Evolutionary conservation across 2,888 invertebrate species (phyloP).

Genomic region (Copidosoma aretas): DNA sequence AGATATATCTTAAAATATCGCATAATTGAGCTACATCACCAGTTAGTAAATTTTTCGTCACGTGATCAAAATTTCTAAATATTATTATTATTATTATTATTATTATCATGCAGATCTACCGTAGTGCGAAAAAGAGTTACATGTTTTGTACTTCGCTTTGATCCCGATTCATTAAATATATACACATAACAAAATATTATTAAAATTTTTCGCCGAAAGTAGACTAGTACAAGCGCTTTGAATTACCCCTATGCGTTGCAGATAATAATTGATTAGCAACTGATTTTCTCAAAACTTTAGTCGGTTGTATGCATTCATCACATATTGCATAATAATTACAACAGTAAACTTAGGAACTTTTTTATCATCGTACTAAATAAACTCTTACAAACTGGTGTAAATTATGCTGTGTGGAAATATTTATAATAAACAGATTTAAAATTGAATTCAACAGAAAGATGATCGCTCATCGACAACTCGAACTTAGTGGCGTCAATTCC

Average conservation of each 20-base stretch:
- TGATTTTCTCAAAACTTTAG: constrained; percentile 3
- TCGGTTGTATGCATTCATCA: not conserved
- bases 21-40: constrained; percentile 25
- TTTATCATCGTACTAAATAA: not conserved
- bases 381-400: not conserved
- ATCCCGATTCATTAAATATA: constrained; percentile 22
- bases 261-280: not conserved
- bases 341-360: constrained; percentile 31
- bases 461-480: constrained; percentile 28
- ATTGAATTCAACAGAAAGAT: constrained; percentile 29
- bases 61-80: constrained; percentile 27
- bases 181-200: constrained; percentile 16
- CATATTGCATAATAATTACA: not conserved
- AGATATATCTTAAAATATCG: constrained; percentile 38
- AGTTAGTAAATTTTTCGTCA: constrained; percentile 20
- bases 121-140: constrained; percentile 36
- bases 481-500: constrained; percentile 37
- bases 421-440: constrained; percentile 2
- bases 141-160: constrained; percentile 30
- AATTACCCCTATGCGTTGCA: not conserved
- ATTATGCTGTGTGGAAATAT: not conserved
- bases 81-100: constrained; percentile 30
- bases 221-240: constrained; percentile 19
- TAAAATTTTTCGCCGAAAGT: constrained; percentile 9
- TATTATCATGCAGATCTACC: constrained; percentile 34